Evolutionary conservation across 2,797 vertebrate species (phyloP), one percentile per base, ranked within the genome.

Genomic region (Pterois miles): DNA sequence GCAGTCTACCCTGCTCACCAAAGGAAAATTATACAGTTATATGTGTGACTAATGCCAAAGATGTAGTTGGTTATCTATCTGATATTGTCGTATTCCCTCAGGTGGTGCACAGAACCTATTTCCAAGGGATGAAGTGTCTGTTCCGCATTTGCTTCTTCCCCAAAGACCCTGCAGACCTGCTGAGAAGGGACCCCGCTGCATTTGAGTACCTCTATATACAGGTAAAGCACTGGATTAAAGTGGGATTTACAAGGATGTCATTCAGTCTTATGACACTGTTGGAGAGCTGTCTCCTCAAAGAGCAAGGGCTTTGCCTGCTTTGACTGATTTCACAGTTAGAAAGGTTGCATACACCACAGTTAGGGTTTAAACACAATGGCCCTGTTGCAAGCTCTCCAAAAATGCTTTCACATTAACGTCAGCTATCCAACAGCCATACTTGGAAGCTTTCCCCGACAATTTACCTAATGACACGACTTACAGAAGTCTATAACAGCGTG

Each of bases 121-220:
- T 99, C 93, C 97, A 99, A 27, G 98, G 97, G 89, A 99, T 99
- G 98, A 97, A 96, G 93, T 99, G 98, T 94, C 96, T 99, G 84
- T 99, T 99, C 89, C 96, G 98, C 82, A 95, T 99, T 88, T 98
- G 97, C 93, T 99, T 98, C 95, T 99, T 99, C 93, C 98, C 98
- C 85, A 99, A 99, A 94, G 98, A 99, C 88, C 98, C 98, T 0
- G 96, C 96, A 84, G 98, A 99, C 90, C 94, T 99, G 80, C 93
- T 99, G 79, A 96, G 94, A 88, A 95, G 96, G 67, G 98, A 99
- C 87, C 98, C 98, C 0, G 97, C 98, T 75, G 98, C 98, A 8
- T 99, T 99, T 6, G 98, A 99, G 94, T 99, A 99, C 92, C 96
- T 99, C 58, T 99, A 99, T 85, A 99, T 99, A 93, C 98, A 99